Base-by-base conservation (phyloP, 1,140 invertebrate genomes). In the Frieseomelitta varia region DNA sequence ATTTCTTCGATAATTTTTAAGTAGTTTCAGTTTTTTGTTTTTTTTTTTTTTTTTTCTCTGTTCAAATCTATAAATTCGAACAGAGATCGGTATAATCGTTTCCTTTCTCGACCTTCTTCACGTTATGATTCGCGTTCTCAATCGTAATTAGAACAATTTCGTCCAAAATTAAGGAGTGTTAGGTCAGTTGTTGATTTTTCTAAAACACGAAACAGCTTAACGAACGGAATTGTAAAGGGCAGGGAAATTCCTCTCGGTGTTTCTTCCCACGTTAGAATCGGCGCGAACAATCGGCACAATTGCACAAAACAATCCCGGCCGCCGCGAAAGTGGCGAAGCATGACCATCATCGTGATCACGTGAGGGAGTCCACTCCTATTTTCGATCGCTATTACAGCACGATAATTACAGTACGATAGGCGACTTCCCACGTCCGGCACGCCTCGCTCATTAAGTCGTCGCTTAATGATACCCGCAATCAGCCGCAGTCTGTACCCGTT, bases 401-500 rank as follows among this genome's bases (percentile, higher is more conserved):
- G 84, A 86, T 91, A 91, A 91, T 91, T 92, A 92, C 88, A 84
- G 69, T 81, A 76, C 85, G 86, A 91, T 84, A 88, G 87, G 82
- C 81, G 80, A 90, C 89, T 88, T 90, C 90, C 89, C 87, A 91
- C 91, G 92, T 93, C 91, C 88, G 88, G 91, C 91, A 91, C 90
- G 85, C 91, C 89, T 90, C 84, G 78, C 90, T 93, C 92, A 92
- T 92, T 93, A 93, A 93, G 92, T 92, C 87, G 88, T 88, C 85
- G 90, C 88, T 91, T 92, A 91, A 92, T 91, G 89, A 92, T 93
- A 92, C 90, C 90, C 87, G 88, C 90, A 88, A 92, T 91, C 88
- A 39, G 34, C 56, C n/a, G 34, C 24, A 4, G 71, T 77, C 83
- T 58, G 71, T 61, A 34, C 68, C 56, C 73, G 55, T 68, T 88